Base-by-base conservation (phyloP, 2,113 vertebrate genomes). In the Glareola pratincola region DNA sequence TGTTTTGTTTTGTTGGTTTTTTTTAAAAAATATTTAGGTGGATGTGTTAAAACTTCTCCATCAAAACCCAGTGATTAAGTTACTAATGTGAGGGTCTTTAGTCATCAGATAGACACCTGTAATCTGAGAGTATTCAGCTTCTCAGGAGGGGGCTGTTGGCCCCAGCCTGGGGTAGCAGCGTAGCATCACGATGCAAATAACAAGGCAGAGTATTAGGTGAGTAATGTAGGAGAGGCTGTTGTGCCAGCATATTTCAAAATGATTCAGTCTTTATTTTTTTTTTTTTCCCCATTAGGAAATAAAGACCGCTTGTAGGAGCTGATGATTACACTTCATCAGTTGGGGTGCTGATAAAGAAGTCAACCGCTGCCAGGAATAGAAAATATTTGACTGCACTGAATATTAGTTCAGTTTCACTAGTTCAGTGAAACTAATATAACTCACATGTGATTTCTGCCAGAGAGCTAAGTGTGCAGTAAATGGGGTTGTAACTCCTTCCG, bases 391-490 rank as follows among this genome's bases (percentile, higher is more conserved):
- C 23, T 59, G 36, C 23, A 83, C 26, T n/a, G 43, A 82, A 34
- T 4, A 5, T 57, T 71, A 27, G 29, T 67, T 81, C 30, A 12
- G 24, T 63, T 79, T 84, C 36, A 51, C 12, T 51, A 10, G 48
- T 48, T 56, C 54, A 21, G 34, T 79, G 81, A 77, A 73, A 80
- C 34, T 59, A 12, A 37, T 56, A 4, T 21, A 56, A 43, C 51
- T 77, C 0, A 0, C 0, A 0, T 54, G 21, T 54, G 75, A 45
- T 29, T 48, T 75, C 39, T n/a, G 29, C 34, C 10, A 18, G 76
- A 73, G 45, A 62, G 10, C 17, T 14, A 43, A 18, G 8, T 26
- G 47, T 75, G 48, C 32, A 9, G 3, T 16, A 16, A 5, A 6
- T 48, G 50, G 36, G 14, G 10, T 66, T 41, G 34, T 67, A 51